A percentile compares a stretch with the other conserved stretches of the same genome.
phyloP scores from a whole-genome alignment of 2,797 vertebrate species.

The Diplodus sargus region DNA sequence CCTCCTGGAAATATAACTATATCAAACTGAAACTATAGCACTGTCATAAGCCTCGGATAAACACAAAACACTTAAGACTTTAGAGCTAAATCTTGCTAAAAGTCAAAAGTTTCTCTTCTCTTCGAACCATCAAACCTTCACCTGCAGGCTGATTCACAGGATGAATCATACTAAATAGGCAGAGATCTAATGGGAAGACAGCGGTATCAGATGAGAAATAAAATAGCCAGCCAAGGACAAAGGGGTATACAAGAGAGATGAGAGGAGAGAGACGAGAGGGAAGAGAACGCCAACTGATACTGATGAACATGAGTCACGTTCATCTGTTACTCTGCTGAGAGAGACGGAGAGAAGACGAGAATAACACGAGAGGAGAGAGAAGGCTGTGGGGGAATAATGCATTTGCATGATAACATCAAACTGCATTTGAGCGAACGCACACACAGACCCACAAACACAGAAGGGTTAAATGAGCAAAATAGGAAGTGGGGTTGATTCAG shows the following conservation, averaged over 20 bases:
- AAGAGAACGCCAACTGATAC: conserved; percentile 52
- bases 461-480: conserved; percentile 58
- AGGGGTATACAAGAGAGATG: conserved; percentile 36
- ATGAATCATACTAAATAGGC: conserved; percentile 42
- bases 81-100: neutral
- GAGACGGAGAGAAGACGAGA: conserved; percentile 24
- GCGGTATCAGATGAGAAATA: conserved; percentile 57
- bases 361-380: conserved; percentile 38
- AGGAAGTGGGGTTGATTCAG: conserved; percentile 76
- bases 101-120: neutral
- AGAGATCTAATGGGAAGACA: conserved; percentile 32
- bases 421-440: conserved; percentile 26
- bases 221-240: conserved; percentile 60
- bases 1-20: neutral
- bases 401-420: conserved; percentile 72
- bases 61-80: neutral
- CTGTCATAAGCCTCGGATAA: neutral
- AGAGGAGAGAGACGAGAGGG: conserved; percentile 50
- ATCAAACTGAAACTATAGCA: neutral
- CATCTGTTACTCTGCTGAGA: conserved; percentile 48
- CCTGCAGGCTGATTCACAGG: conserved; percentile 22
- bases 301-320: conserved; percentile 62
- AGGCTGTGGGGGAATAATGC: conserved; percentile 46
- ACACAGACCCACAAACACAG: conserved; percentile 15
- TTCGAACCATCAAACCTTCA: conserved; percentile 24